Percentiles rank a stretch among this genome's conserved stretches.
phyloP scores from a whole-genome alignment of 2,888 invertebrate genomes.

The Caenorhabditis sp. region DNA sequence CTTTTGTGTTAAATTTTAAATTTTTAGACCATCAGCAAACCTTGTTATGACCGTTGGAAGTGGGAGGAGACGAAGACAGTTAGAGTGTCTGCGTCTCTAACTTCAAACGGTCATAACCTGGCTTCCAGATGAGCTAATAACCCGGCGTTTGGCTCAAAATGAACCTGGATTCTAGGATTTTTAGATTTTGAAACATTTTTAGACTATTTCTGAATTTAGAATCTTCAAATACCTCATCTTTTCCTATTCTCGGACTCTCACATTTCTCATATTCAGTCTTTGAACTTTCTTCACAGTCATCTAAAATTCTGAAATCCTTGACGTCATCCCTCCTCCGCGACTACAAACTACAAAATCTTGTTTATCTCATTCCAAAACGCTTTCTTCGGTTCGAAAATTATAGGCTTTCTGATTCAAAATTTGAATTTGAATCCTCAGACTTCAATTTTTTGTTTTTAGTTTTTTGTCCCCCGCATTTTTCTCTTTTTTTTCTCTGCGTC shows the following conservation, averaged over 20 bases:
- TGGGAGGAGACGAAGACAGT: too few species aligned
- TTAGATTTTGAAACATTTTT: too few species aligned
- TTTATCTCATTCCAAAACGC: background rate
- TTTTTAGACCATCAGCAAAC: too few species aligned
- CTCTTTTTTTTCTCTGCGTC: background rate
- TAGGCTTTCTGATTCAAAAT: background rate
- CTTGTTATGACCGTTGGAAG: too few species aligned
- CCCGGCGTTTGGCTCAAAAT: background rate
- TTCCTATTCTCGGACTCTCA: too few species aligned
- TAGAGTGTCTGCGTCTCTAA: too few species aligned
- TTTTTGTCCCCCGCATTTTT: background rate
- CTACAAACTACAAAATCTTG: constrained; percentile 3
- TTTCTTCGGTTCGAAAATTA: background rate
- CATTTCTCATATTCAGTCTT: background rate
- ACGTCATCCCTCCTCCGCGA: background rate
- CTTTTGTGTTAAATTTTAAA: too few species aligned
- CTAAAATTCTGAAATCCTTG: background rate
- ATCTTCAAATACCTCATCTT: too few species aligned
- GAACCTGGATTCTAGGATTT: background rate
- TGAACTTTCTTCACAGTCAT: background rate
- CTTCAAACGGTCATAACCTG: background rate
- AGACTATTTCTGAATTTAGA: too few species aligned
- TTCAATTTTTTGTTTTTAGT: too few species aligned
- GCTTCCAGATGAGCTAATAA: background rate
- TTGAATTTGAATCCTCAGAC: background rate